Evolutionary conservation across 2,113 vertebrate genomes (phyloP), one percentile per base, ranked within the genome.

Genomic region (Triplophysa tibetana): DNA sequence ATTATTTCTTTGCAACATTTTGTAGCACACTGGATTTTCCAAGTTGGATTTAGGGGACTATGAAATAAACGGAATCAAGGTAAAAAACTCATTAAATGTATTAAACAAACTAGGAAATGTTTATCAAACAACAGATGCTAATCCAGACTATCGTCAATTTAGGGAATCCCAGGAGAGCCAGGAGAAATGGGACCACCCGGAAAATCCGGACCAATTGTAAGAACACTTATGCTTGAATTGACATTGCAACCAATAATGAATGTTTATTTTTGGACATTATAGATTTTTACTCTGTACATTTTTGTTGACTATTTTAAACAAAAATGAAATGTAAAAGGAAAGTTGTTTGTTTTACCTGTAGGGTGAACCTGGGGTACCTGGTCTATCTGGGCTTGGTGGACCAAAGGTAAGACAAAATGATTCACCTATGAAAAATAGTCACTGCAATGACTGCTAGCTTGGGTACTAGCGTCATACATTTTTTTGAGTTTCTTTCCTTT

Each of bases 341-440:
- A 58, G 2, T 12, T 72, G 54, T 16, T 62, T 43, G 8, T 82
- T 73, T 77, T 26, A n/a, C 7, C 5, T 29, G 1, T 68, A 86
- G 87, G 85, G 87, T 21, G 62, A 80, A 26, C 79, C 79, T 76
- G 87, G 85, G 19, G 2, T 56, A 11, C 85, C 83, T 78, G 87
- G 87, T 29, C 78, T 76, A 54, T 61, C 75, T 61, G 87, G 85
- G 21, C 67, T 21, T 26, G 43, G 21, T 56, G 87, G 87, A 52
- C 69, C 45, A 1, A 87, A 87, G 87, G 87, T 87, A 81, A 77
- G 75, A 63, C 41, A 7, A 21, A 58, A 52, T 58, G 5, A 8
- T 8, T n/a, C 4, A 17, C 33, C 33, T 8, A 7, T 6, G 6
- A 50, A 50, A 50, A 50, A 50, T 50, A 50, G 10, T 14, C 13